Percentiles rank a stretch among this genome's conserved stretches.
Evolutionary conservation across 2,888 invertebrate species (phyloP).

Genomic region (Syritta pipiens): DNA sequence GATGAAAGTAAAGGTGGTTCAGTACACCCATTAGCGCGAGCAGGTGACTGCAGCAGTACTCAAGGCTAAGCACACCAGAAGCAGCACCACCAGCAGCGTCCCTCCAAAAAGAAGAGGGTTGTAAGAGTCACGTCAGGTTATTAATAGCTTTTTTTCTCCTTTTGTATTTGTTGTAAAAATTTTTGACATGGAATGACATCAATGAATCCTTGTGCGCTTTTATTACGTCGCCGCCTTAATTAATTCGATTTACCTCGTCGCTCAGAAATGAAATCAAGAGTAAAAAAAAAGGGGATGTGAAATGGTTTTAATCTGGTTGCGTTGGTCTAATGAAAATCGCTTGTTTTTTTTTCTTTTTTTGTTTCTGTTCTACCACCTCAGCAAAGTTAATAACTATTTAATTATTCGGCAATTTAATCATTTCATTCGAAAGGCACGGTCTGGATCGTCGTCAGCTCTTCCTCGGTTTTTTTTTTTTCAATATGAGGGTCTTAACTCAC

Average conservation of each 20-base stretch:
- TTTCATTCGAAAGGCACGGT: background rate
- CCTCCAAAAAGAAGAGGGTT: conserved; percentile 1
- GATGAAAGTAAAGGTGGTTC: conserved; percentile 24
- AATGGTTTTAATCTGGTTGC: conserved; percentile 5
- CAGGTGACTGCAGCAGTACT: conserved; percentile 3
- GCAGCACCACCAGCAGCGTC: no score
- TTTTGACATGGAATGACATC: conserved; percentile 15
- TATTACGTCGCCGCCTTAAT: conserved; percentile 19
- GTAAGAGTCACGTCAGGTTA: background rate
- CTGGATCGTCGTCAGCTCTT: no score
- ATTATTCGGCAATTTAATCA: background rate
- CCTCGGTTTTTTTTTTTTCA: background rate
- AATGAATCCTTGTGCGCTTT: conserved; percentile 32
- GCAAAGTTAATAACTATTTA: background rate
- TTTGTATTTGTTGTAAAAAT: background rate
- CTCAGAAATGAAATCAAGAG: background rate
- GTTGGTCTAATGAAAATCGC: background rate
- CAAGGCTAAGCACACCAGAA: background rate
- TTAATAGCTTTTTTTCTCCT: conserved; percentile 5
- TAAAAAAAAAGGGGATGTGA: background rate
- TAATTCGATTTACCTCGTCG: conserved; percentile 20
- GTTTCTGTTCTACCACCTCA: no score
- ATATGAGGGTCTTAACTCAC: background rate
- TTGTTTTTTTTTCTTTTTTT: no score
- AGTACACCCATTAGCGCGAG: background rate